Evolutionary conservation across 2,888 invertebrate species (phyloP).

Genomic region (Drosophila mayaguana): DNA sequence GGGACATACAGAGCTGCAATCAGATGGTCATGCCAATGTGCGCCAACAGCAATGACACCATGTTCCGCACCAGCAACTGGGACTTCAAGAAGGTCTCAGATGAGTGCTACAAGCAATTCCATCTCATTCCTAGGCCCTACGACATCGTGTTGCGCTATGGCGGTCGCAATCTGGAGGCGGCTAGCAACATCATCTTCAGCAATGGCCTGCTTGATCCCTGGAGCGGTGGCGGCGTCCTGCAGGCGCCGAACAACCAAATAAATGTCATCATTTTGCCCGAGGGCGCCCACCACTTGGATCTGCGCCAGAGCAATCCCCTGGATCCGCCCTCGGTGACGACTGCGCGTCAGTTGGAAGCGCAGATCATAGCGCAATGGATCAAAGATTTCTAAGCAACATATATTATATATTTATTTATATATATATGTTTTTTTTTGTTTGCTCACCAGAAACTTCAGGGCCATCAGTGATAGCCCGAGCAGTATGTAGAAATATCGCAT

Average conservation of each 20-base stretch:
- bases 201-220: constrained; percentile 95
- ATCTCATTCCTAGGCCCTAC: constrained; percentile 88
- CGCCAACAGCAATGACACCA: constrained; percentile 90
- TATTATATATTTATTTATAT: too few relatives aligned
- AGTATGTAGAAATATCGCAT: constrained; percentile 64
- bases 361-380: constrained; percentile 75
- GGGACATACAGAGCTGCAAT: constrained; percentile 96
- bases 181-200: constrained; percentile 91
- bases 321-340: constrained; percentile 80
- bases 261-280: constrained; percentile 91
- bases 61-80: constrained; percentile 93
- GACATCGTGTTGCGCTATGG: constrained; percentile 92
- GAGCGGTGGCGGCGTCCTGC: constrained; percentile 93
- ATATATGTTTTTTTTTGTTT: too few relatives aligned
- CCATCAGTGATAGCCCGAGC: constrained; percentile 51
- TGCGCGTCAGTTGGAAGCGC: constrained; percentile 74
- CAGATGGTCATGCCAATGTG: constrained; percentile 99
- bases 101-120: constrained; percentile 89
- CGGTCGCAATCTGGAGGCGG: constrained; percentile 89
- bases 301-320: constrained; percentile 82
- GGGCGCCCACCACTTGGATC: constrained; percentile 94
- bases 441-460: constrained; percentile 71
- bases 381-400: constrained; percentile 36
- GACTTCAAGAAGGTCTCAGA: constrained; percentile 88
- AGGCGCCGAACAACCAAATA: constrained; percentile 88